Evolutionary conservation across 2,888 invertebrate species (phyloP).

Genomic region (Palloptera scutellata): DNA sequence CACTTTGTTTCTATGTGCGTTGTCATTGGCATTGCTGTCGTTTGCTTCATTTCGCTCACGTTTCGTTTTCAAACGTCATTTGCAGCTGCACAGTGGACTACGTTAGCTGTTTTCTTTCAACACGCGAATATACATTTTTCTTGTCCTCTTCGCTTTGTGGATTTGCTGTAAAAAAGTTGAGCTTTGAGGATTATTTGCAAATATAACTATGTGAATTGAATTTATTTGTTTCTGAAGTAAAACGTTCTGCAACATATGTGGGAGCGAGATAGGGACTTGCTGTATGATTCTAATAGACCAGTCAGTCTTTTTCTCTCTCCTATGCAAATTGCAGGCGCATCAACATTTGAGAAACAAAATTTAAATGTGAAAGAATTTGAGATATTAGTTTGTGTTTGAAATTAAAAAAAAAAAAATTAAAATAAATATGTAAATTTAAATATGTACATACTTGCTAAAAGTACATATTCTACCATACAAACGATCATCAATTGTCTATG

Average conservation of each 20-base stretch:
- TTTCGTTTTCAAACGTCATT: conserved; percentile 52
- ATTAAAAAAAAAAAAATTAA: conserved; percentile 6
- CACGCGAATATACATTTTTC: not conserved
- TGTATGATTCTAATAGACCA: conserved; percentile 57
- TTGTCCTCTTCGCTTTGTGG: not conserved
- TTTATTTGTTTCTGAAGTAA: conserved; percentile 17
- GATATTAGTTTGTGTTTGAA: not conserved
- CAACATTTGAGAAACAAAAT: conserved; percentile 50
- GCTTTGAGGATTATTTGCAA: conserved; percentile 4
- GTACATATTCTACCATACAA: no score
- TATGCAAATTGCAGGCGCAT: conserved; percentile 65
- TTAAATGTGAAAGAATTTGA: not conserved
- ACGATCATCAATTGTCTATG: no score
- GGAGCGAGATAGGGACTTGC: conserved; percentile 66
- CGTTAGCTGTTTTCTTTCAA: conserved; percentile 51
- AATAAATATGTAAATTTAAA: not conserved
- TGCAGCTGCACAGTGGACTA: conserved; percentile 54
- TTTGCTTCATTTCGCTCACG: conserved; percentile 28
- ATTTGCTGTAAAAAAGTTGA: not conserved
- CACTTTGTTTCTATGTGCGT: not conserved
- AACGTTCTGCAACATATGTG: conserved; percentile 63
- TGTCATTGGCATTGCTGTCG: conserved; percentile 2
- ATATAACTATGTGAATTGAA: not conserved
- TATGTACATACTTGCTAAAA: no score
- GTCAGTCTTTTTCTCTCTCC: conserved; percentile 67